Evolutionary conservation across 2,888 invertebrate species (phyloP), one percentile per base, ranked within the genome.

Genomic region (Mimas tiliae): DNA sequence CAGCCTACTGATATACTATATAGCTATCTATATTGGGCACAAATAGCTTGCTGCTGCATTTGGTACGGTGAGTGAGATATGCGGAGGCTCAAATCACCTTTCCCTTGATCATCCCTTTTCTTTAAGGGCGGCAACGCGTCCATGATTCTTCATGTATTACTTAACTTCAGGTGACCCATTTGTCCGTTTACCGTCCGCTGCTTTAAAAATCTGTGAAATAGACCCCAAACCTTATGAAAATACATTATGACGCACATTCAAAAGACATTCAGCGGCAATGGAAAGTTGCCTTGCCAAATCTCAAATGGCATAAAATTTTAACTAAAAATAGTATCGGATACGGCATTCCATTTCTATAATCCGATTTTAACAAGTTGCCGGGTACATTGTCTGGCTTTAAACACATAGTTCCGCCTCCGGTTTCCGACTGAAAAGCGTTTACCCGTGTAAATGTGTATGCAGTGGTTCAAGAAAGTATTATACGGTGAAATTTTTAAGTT

Each of bases 281-380:
- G n/a, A n/a, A n/a, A n/a, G n/a, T n/a, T n/a, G n/a, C n/a, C n/a
- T 52, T 16, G 58, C 6, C 19, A 42, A 55, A 42, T 58, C 58
- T 55, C 4, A 42, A 63, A 42, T n/a, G 12, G 14, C 27, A 8
- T 21, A 63, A 63, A 70, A 68, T 69, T 62, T 58, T 55, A 67
- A 68, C 68, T 68, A 68, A 71, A 74, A 69, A 63, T 53, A 62
- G 16, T 70, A 67, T 72, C 72, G 42, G 66, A 74, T 75, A 69
- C 69, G 68, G 74, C 68, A 72, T 79, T 74, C 69, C 69, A 72
- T 70, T 75, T 70, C 73, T 74, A 69, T 83, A 84, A 85, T 86
- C 82, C 81, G 79, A 82, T 85, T 85, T 83, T 83, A 83, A 85
- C 84, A 84, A 87, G 83, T 82, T 77, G 79, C 79, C 75, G 69